phyloP scores from a whole-genome alignment of 2,113 vertebrate genomes.

The Cynocephalus volans region DNA sequence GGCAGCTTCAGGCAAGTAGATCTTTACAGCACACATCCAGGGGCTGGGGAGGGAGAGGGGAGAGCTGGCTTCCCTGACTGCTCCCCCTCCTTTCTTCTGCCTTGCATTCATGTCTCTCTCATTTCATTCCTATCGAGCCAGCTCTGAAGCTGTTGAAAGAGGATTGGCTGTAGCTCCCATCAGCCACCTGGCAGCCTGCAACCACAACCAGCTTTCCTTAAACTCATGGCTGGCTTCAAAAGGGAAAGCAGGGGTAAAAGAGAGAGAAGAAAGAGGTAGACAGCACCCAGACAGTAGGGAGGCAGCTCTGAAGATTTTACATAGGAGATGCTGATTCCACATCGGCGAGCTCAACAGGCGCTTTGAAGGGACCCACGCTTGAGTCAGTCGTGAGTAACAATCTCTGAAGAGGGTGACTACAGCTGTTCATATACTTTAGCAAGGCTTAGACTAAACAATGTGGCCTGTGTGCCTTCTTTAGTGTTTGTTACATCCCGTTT shows the following conservation, averaged over 20 bases:
- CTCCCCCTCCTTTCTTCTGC: background rate
- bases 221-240: slow-evolving; percentile 54
- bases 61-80: background rate
- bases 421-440: background rate
- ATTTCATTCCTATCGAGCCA: background rate
- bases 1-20: background rate
- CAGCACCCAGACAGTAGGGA: background rate
- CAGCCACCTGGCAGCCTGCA: slow-evolving; percentile 29
- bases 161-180: background rate
- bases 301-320: background rate
- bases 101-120: background rate
- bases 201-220: slow-evolving; percentile 57
- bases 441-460: slow-evolving; percentile 73
- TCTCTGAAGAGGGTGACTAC: slow-evolving; percentile 19
- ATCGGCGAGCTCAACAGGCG: background rate
- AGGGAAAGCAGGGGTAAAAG: background rate
- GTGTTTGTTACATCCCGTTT: slow-evolving; percentile 62
- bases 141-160: slow-evolving; percentile 65
- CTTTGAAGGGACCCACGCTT: slow-evolving; percentile 29
- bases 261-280: background rate
- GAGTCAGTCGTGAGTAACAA: slow-evolving; percentile 60
- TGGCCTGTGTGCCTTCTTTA: slow-evolving; percentile 47
- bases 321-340: background rate
- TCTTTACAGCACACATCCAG: background rate
- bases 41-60: background rate